A percentile compares a stretch with the other conserved stretches of the same genome.
Evolutionary conservation across 2,113 vertebrate genomes (phyloP).

Genomic region (Festucalex cinctus): DNA sequence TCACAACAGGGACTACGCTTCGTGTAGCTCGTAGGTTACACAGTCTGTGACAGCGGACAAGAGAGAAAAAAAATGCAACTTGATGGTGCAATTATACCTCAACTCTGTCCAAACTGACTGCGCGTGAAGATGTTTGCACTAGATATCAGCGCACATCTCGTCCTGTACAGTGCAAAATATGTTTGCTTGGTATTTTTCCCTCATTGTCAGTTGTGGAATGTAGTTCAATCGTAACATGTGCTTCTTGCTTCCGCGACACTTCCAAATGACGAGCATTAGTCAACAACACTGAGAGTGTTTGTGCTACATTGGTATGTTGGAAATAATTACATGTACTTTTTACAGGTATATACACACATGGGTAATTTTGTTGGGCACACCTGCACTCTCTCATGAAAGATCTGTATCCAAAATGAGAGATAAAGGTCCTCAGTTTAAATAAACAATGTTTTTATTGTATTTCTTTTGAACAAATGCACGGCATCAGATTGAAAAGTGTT

Average conservation of each 20-base stretch:
- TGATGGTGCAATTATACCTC: no score
- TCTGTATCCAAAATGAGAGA: background rate
- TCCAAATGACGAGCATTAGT: constrained; percentile 45
- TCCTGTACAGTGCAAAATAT: background rate
- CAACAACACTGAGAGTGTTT: constrained; percentile 7
- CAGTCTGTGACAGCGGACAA: no score
- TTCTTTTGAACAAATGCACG: background rate
- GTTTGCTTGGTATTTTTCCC: constrained; percentile 17
- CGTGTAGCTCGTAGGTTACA: no score
- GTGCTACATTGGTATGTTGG: constrained; percentile 13
- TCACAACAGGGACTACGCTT: no score
- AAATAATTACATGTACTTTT: constrained; percentile 24
- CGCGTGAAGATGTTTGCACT: no score
- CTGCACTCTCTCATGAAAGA: background rate
- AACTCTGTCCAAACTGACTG: no score
- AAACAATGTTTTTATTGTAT: background rate
- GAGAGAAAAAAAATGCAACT: no score
- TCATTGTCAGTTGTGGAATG: constrained; percentile 24
- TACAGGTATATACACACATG: background rate
- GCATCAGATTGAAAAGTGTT: background rate
- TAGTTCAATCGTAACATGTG: constrained; percentile 15
- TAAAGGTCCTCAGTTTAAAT: background rate
- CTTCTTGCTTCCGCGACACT: constrained; percentile 28
- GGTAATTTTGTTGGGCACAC: background rate
- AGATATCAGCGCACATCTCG: no score